Percentiles rank a stretch among this genome's conserved stretches.
Evolutionary conservation across 2,113 vertebrate genomes (phyloP).

Genomic region (Chionodraco myersi): DNA sequence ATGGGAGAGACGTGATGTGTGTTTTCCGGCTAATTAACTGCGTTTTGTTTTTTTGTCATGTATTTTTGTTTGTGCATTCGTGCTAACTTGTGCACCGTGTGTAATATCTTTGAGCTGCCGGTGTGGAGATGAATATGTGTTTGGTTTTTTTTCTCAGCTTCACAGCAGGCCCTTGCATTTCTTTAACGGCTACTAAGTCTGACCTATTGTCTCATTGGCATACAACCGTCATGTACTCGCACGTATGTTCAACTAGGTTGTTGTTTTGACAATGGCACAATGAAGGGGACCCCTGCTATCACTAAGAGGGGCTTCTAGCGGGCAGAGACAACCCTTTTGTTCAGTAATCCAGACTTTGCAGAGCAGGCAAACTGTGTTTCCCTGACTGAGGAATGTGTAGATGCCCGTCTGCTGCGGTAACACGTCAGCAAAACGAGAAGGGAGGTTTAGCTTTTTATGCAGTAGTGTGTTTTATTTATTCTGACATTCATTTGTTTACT

Average conservation of each 20-base stretch:
- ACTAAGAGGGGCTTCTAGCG: background rate
- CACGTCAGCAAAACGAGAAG: constrained; percentile 15
- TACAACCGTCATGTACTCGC: background rate
- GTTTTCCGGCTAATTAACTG: constrained; percentile 34
- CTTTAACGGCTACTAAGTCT: background rate
- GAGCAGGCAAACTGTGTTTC: constrained; percentile 58
- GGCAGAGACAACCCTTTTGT: constrained; percentile 53
- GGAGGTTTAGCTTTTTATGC: background rate
- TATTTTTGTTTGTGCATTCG: constrained; percentile 39
- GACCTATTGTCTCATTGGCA: too few relatives aligned
- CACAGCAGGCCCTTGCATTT: background rate
- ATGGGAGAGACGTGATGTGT: constrained; percentile 58
- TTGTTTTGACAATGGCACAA: background rate
- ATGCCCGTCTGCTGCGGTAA: constrained; percentile 43
- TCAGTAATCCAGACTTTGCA: constrained; percentile 69
- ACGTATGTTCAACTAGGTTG: background rate
- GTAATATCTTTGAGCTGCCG: background rate
- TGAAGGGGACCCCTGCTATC: constrained; percentile 11
- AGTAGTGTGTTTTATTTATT: background rate
- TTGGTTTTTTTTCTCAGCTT: background rate
- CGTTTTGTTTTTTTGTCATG: constrained; percentile 36
- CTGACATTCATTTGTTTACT: background rate
- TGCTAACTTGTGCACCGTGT: constrained; percentile 17
- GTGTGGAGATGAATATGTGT: background rate
- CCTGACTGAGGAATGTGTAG: constrained; percentile 50